Conservation (phyloP, 2,888 invertebrate genomes). For the Cerastis rubricosa region DNA sequence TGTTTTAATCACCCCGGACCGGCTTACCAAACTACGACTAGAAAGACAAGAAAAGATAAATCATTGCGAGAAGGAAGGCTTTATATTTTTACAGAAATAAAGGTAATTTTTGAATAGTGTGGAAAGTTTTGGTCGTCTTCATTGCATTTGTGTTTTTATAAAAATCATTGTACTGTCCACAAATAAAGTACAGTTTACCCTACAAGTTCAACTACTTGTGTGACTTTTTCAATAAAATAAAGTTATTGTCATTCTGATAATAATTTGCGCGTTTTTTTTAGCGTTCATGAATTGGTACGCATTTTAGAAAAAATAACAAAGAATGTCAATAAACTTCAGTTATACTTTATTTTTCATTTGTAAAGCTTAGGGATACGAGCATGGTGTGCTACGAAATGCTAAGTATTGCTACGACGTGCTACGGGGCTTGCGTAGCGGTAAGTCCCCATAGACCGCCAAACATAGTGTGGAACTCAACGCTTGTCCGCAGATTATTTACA, state of each 20-base stretch:
- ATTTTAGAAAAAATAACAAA: background rate
- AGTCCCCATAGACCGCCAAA: constrained; percentile 5
- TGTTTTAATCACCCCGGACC: constrained; percentile 63
- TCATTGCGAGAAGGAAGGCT: constrained; percentile 33
- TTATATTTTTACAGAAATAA: constrained; percentile 23
- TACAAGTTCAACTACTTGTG: background rate
- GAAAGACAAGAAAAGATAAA: constrained; percentile 55
- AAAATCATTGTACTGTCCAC: background rate
- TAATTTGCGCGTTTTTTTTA: background rate
- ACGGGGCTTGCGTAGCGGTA: background rate
- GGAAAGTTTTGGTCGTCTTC: background rate
- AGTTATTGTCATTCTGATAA: background rate
- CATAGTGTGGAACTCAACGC: background rate
- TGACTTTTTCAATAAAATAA: background rate
- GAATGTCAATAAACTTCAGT: background rate
- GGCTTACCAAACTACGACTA: constrained; percentile 48
- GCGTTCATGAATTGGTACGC: background rate
- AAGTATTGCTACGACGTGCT: background rate
- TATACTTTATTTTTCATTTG: background rate
- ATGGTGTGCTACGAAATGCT: constrained; percentile 14
- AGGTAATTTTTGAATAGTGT: constrained; percentile 23
- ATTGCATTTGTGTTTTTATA: background rate
- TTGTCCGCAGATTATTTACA: background rate
- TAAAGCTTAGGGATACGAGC: background rate
- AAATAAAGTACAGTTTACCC: background rate